Conservation (phyloP, 2,113 vertebrate genomes). For the Archocentrus centrarchus region DNA sequence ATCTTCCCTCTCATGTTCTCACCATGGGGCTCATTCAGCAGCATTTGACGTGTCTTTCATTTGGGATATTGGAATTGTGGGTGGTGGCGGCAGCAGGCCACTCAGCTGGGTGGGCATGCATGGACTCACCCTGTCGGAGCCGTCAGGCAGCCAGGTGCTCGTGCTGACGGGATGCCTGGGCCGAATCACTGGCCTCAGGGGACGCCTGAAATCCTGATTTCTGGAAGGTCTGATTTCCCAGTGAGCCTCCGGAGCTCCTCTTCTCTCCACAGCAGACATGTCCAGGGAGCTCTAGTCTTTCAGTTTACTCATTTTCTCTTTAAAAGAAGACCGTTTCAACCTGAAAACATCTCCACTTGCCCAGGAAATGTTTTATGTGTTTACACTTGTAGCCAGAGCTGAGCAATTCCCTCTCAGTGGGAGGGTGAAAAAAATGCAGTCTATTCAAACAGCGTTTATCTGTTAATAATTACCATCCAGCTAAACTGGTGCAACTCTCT, state of each 20-base stretch:
- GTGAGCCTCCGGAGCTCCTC: constrained; percentile 16
- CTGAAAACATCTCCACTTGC: neutral
- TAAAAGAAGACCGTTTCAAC: neutral
- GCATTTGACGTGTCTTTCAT: constrained; percentile 70
- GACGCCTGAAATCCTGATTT: constrained; percentile 34
- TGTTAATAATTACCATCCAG: constrained; percentile 82
- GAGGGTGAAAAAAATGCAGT: constrained; percentile 51
- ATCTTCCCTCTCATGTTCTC: constrained; percentile 71
- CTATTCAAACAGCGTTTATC: constrained; percentile 42
- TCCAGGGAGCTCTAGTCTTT: constrained; percentile 2
- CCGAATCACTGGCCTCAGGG: constrained; percentile 19
- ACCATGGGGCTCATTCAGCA: constrained; percentile 65
- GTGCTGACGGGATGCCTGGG: constrained; percentile 33
- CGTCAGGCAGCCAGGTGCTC: constrained; percentile 47
- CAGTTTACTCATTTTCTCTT: neutral
- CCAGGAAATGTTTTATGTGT: constrained; percentile 1
- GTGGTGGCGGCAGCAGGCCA: constrained; percentile 47
- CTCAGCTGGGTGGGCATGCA: constrained; percentile 59
- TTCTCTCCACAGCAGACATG: constrained; percentile 48
- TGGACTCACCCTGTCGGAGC: constrained; percentile 72
- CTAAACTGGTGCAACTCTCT: constrained; percentile 52
- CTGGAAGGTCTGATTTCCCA: constrained; percentile 20
- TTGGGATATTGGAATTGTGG: constrained; percentile 57
- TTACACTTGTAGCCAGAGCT: neutral
- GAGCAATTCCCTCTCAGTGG: constrained; percentile 43